A percentile compares a stretch with the other conserved stretches of the same genome.
Conservation (phyloP, 2,113 vertebrate species). For the Callorhinus ursinus region DNA sequence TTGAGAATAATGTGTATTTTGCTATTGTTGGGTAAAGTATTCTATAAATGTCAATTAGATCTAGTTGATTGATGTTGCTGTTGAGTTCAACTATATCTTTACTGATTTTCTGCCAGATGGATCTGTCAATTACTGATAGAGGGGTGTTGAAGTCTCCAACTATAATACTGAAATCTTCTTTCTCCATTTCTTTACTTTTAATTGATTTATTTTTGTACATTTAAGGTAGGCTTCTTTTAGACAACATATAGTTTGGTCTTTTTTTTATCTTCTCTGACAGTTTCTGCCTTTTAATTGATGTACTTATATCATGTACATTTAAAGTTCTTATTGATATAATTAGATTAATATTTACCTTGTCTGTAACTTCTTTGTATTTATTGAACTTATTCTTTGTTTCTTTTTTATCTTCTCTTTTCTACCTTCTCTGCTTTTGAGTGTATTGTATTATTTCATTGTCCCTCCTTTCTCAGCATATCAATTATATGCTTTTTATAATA, state of each 20-base stretch:
- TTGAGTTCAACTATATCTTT: slow-evolving; percentile 24
- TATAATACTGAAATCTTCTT: not conserved
- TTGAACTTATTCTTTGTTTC: not conserved
- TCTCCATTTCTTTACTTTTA: not conserved
- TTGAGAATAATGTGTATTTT: not conserved
- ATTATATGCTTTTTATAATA: not conserved
- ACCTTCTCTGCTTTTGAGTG: not conserved
- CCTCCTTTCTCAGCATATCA: not conserved
- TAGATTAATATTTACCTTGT: not conserved
- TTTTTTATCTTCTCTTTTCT: not conserved
- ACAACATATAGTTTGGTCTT: not conserved
- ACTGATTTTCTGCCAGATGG: slow-evolving; percentile 1
- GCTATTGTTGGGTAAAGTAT: not conserved
- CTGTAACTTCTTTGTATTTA: not conserved
- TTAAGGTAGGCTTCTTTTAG: not conserved
- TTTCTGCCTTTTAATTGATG: not conserved
- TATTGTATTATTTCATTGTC: not conserved
- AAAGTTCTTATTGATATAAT: not conserved
- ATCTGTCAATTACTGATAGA: slow-evolving; percentile 8
- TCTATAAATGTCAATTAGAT: not conserved
- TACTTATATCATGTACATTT: not conserved
- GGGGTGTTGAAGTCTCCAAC: not conserved
- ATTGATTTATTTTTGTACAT: not conserved
- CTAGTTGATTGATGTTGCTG: slow-evolving; percentile 5
- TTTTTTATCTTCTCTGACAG: not conserved